A percentile compares a stretch with the other conserved stretches of the same genome.
These are phyloP conservation scores for Theretra japonica DNA, from an alignment of 2,888 invertebrate species.

Conservation along the genomic window DNA sequence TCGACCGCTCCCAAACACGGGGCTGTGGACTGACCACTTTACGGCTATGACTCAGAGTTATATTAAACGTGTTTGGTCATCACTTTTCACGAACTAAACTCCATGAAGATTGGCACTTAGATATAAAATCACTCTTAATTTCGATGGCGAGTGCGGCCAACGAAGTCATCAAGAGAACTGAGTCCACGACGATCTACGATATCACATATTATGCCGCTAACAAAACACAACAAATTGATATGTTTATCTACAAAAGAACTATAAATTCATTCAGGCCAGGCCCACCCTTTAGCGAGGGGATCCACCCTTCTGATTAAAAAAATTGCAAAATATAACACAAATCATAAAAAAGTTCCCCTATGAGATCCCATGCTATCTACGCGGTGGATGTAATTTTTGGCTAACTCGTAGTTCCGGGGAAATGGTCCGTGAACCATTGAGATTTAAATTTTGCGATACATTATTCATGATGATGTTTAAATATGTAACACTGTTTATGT, in stretches of 20 bases:
- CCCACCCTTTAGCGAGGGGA: constrained; percentile 83
- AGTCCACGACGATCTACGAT: constrained; percentile 62
- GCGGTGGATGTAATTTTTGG: constrained; percentile 70
- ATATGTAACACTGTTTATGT: constrained; percentile 19
- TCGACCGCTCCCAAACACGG: constrained; percentile 10
- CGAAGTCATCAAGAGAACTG: constrained; percentile 73
- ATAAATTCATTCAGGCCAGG: constrained; percentile 78
- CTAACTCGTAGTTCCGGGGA: constrained; percentile 76
- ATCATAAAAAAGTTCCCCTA: constrained; percentile 75
- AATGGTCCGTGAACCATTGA: constrained; percentile 76
- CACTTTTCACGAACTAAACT: constrained; percentile 41
- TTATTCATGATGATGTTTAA: constrained; percentile 58
- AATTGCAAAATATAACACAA: constrained; percentile 83
- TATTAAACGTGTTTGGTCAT: constrained; percentile 2
- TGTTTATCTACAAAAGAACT: constrained; percentile 82
- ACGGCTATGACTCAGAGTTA: constrained; percentile 13
- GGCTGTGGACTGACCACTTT: constrained; percentile 1
- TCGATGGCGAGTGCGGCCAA: constrained; percentile 58
- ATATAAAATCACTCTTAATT: constrained; percentile 63
- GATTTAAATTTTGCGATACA: constrained; percentile 69
- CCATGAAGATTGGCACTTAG: constrained; percentile 42
- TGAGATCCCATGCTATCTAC: constrained; percentile 56
- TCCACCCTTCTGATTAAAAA: constrained; percentile 81
- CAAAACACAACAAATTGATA: constrained; percentile 85
- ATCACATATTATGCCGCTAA: constrained; percentile 74